Evolutionary conservation across 92 coral and sea anemone genomes (phyloP).

Genomic region (Porites lobata): DNA sequence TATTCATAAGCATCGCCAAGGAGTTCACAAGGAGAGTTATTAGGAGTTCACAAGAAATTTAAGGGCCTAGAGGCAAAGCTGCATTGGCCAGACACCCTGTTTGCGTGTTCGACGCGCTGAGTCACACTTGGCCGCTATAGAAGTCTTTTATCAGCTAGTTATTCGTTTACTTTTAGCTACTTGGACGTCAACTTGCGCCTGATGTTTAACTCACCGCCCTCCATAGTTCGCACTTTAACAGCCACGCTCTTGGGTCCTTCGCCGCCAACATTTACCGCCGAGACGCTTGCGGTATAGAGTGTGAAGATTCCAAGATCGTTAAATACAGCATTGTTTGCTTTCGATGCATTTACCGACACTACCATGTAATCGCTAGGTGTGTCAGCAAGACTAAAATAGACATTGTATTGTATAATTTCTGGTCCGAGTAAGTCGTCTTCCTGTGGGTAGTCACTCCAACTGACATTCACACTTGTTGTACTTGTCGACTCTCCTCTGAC

Average conservation of each 20-base stretch:
- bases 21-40: no score
- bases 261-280: constrained; percentile 5
- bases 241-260: constrained; percentile 28
- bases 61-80: no score
- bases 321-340: background rate
- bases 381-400: background rate
- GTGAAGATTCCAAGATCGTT: constrained; percentile 8
- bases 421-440: background rate
- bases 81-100: no score
- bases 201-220: constrained; percentile 1
- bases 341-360: background rate
- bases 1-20: no score
- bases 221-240: constrained; percentile 27
- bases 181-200: background rate
- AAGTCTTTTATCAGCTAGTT: no score
- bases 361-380: background rate
- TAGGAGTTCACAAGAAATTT: no score
- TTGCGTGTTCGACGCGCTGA: no score
- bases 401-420: background rate
- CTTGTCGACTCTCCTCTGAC: background rate
- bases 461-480: constrained; percentile 35
- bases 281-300: constrained; percentile 9
- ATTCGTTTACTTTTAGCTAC: no score
- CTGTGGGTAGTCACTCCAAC: constrained; percentile 27
- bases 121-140: no score